Evolutionary conservation across 2,888 invertebrate genomes (phyloP).

Genomic region (Vandiemenella viatica): DNA sequence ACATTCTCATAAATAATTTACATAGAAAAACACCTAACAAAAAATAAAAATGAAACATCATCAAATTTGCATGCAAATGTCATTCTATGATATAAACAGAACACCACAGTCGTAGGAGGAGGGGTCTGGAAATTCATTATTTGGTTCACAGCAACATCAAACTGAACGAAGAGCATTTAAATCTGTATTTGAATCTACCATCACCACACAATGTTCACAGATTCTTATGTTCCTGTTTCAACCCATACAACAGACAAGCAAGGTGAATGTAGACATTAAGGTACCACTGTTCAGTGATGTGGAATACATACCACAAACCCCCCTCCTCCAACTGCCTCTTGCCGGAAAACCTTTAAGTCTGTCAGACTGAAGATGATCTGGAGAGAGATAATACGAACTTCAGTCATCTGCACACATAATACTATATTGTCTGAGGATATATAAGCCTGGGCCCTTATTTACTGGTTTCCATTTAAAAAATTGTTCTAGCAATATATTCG

Average conservation of each 20-base stretch:
- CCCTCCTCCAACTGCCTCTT: conserved; percentile 4
- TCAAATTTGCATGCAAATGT: too few species aligned
- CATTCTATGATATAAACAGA: too few species aligned
- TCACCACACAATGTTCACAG: too few species aligned
- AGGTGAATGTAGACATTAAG: conserved; percentile 2
- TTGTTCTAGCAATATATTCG: too few species aligned
- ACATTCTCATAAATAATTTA: too few species aligned
- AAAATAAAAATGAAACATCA: too few species aligned
- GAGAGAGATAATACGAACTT: conserved; percentile 1
- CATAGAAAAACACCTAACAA: too few species aligned
- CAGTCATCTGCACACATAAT: background rate
- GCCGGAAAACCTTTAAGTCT: conserved; percentile 3
- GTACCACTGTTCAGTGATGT: background rate
- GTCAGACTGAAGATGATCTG: conserved; percentile 3
- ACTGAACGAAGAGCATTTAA: background rate
- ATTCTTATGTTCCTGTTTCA: background rate
- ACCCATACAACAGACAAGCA: conserved; percentile 1
- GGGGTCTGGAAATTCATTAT: background rate
- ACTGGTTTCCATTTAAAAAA: too few species aligned
- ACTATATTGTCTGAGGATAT: too few species aligned
- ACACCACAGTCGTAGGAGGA: background rate
- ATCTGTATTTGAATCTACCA: background rate
- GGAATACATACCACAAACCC: conserved; percentile 3
- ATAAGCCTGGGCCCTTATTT: too few species aligned
- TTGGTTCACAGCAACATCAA: background rate